phyloP scores from a whole-genome alignment of 1,140 invertebrate species.

The Zaprionus camerounensis region DNA sequence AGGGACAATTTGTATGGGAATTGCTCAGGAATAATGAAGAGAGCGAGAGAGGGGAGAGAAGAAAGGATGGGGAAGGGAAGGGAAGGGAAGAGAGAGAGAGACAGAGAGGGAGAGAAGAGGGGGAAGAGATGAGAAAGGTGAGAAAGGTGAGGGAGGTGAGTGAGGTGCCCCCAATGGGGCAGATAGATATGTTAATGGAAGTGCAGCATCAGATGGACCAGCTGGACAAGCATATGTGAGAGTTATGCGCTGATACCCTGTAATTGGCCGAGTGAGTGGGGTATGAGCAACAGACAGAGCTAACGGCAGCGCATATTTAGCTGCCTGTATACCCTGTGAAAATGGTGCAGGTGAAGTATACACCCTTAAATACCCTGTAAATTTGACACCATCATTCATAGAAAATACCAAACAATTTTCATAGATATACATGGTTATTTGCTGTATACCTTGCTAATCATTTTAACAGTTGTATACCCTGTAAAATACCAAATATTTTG shows the following conservation, averaged over 20 bases:
- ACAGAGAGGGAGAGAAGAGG: not conserved
- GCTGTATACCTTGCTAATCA: no score
- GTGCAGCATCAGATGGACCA: constrained; percentile 2
- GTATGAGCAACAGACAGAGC: no score
- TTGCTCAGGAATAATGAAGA: not conserved
- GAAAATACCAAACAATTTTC: no score
- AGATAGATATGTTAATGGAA: constrained; percentile 27
- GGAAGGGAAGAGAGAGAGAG: not conserved
- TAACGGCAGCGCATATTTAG: no score
- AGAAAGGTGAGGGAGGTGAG: not conserved
- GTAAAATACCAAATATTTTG: no score
- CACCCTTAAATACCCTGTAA: no score
- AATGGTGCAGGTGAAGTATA: no score
- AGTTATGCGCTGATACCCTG: not conserved
- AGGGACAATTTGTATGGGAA: constrained; percentile 7
- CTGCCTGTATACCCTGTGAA: no score
- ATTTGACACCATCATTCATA: no score
- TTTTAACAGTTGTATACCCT: no score
- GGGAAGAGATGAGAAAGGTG: no score
- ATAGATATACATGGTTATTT: no score
- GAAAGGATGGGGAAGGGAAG: not conserved
- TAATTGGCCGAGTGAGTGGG: not conserved
- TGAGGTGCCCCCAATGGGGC: not conserved
- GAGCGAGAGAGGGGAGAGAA: not conserved
- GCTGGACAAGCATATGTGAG: not conserved